phyloP scores from a whole-genome alignment of 2,113 vertebrate species.

The Thalassarche chlororhynchos region DNA sequence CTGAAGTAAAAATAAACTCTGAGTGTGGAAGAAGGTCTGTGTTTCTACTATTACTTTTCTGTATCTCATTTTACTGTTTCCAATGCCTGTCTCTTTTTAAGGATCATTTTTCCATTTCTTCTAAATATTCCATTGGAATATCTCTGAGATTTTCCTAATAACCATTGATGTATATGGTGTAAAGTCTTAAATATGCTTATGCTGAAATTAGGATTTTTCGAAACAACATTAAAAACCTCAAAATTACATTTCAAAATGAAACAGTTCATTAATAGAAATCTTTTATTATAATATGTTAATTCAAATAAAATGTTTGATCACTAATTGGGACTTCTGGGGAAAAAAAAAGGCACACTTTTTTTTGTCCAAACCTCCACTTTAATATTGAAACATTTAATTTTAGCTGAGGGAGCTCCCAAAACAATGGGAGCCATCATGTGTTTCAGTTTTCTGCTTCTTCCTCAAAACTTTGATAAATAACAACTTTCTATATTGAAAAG shows the following conservation, averaged over 20 bases:
- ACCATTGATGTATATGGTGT: neutral
- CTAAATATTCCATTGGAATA: neutral
- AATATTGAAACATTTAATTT: neutral
- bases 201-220: neutral
- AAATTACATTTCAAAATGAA: neutral
- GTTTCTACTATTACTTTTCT: neutral
- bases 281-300: neutral
- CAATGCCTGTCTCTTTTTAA: neutral
- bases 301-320: neutral
- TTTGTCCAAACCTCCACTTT: neutral
- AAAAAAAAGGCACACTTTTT: neutral
- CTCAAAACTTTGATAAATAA: neutral
- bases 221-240: neutral
- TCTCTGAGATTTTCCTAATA: neutral
- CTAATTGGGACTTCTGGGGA: neutral
- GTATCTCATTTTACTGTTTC: neutral
- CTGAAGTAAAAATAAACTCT: neutral
- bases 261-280: neutral
- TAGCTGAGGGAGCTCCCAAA: neutral
- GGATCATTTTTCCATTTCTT: neutral
- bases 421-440: neutral
- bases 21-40: neutral
- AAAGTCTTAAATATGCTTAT: neutral
- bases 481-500: neutral
- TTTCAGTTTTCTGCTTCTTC: neutral